Conservation (phyloP, 2,797 vertebrate genomes). For the Phrynocephalus guinanensis region DNA sequence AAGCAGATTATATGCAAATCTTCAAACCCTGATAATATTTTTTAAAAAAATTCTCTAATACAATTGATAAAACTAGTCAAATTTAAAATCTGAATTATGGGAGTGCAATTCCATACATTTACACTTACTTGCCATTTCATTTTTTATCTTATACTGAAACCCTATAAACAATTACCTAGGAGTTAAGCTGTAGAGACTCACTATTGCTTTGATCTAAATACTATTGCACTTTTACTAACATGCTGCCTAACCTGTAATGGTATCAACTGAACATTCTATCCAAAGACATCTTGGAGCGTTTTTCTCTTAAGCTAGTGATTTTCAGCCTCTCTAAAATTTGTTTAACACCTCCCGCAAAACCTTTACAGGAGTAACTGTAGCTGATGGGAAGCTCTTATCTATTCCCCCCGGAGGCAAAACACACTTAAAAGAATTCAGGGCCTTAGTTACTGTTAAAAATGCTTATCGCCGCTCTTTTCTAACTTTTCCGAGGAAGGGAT, state of each 20-base stretch:
- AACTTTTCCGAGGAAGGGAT: rapidly evolving
- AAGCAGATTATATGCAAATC: conserved; percentile 25
- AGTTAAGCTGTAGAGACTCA: not conserved
- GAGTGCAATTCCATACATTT: conserved; percentile 34
- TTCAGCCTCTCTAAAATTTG: not conserved
- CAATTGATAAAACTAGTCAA: conserved; percentile 26
- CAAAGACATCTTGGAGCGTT: conserved; percentile 41
- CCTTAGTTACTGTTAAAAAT: not conserved
- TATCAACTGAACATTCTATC: conserved; percentile 49
- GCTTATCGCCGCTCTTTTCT: not conserved
- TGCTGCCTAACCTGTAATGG: conserved; percentile 60
- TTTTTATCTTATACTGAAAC: not conserved
- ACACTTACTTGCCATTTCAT: conserved; percentile 32
- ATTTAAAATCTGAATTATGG: conserved; percentile 48
- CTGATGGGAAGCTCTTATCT: not conserved
- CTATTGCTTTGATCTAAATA: not conserved
- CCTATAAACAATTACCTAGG: not conserved
- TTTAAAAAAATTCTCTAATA: conserved; percentile 25
- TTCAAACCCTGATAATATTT: conserved; percentile 38
- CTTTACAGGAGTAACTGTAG: conserved; percentile 22
- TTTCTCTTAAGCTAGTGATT: conserved; percentile 31
- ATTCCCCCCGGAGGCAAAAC: not conserved
- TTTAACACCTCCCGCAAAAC: not conserved
- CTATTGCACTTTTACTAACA: conserved; percentile 37
- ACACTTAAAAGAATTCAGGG: not conserved